A percentile compares a stretch with the other conserved stretches of the same genome.
phyloP scores from a whole-genome alignment of 2,888 invertebrate genomes.

The Drepanosiphum platanoidis region DNA sequence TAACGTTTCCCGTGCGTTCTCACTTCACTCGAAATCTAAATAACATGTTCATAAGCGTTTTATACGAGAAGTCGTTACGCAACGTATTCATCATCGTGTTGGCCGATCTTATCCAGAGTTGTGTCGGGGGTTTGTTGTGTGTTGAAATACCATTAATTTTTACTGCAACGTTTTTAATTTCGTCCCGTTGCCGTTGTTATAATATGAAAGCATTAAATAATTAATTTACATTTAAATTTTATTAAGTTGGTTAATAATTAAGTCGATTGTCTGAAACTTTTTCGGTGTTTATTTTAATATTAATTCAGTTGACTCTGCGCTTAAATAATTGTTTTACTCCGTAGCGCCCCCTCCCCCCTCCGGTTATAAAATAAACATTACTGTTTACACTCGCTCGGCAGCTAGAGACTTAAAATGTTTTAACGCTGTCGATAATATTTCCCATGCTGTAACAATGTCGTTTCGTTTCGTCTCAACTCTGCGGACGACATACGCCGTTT shows the following conservation, averaged over 20 bases:
- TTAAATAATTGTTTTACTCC: slow-evolving; percentile 50
- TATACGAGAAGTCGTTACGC: too few species aligned
- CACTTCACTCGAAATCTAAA: too few species aligned
- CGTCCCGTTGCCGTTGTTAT: slow-evolving; percentile 15
- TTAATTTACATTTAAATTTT: slow-evolving; percentile 56
- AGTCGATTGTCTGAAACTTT: slow-evolving; percentile 54
- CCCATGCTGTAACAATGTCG: neutral
- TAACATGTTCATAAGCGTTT: too few species aligned
- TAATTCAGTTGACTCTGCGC: slow-evolving; percentile 46
- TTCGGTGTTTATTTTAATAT: slow-evolving; percentile 44
- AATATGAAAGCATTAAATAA: slow-evolving; percentile 45
- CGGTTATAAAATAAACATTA: slow-evolving; percentile 37
- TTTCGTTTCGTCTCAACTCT: neutral
- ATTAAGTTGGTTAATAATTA: slow-evolving; percentile 53
- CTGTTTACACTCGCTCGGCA: neutral
- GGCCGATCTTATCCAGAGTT: neutral
- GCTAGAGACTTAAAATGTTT: slow-evolving; percentile 1
- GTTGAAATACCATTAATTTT: slow-evolving; percentile 21
- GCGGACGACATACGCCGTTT: neutral
- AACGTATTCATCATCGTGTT: neutral
- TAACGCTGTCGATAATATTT: slow-evolving; percentile 28
- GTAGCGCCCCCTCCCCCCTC: too few species aligned
- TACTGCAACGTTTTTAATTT: slow-evolving; percentile 22
- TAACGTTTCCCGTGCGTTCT: too few species aligned
- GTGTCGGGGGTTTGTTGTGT: slow-evolving; percentile 9